phyloP scores from a whole-genome alignment of 2,113 vertebrate species.

The Ctenodactylus gundi region DNA sequence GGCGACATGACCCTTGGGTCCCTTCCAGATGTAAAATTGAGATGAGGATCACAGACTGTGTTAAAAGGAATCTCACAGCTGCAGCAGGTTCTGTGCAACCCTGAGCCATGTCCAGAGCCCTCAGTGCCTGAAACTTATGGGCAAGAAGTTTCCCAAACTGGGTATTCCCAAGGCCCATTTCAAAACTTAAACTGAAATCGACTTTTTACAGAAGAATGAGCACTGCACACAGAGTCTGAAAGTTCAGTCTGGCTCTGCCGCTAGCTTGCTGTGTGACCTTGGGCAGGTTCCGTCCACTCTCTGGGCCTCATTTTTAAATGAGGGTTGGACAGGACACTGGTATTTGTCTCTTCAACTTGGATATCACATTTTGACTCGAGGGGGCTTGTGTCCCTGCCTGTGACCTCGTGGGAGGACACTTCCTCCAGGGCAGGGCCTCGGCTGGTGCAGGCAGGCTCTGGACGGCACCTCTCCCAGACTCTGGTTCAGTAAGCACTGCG shows the following conservation, averaged over 20 bases:
- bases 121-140: too few species aligned
- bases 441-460: background rate
- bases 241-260: background rate
- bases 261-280: background rate
- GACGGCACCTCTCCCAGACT: background rate
- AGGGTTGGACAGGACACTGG: background rate
- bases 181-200: too few species aligned
- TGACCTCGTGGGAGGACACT: background rate
- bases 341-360: background rate
- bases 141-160: too few species aligned
- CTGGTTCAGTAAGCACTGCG: background rate
- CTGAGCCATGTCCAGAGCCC: background rate
- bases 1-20: background rate
- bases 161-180: too few species aligned
- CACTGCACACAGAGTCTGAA: background rate
- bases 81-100: background rate
- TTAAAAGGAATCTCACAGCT: background rate
- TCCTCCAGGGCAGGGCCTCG: background rate
- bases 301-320: background rate
- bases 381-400: background rate
- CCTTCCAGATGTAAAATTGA: background rate
- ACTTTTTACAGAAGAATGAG: background rate
- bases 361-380: background rate
- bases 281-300: background rate
- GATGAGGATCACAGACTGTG: background rate